Percentiles rank a stretch among this genome's conserved stretches.
phyloP scores from a whole-genome alignment of 2,797 vertebrate genomes.

The Sebastes kiyomatsui region DNA sequence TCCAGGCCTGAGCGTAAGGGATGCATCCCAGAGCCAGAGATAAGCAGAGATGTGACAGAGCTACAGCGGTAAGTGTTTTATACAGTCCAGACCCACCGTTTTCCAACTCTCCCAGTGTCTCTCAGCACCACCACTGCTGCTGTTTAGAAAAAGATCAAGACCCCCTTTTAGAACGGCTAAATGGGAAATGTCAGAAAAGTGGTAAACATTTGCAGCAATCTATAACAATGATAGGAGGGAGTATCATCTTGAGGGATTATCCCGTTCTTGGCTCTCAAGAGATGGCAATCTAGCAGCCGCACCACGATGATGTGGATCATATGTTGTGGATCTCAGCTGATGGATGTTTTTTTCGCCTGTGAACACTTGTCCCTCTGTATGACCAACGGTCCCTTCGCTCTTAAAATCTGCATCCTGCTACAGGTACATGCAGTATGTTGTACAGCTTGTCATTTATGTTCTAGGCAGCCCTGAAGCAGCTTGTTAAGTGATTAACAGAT shows the following conservation, averaged over 20 bases:
- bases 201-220: slow-evolving; percentile 63
- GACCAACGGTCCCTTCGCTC: slow-evolving; percentile 22
- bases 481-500: slow-evolving; percentile 46
- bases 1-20: slow-evolving; percentile 45
- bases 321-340: slow-evolving; percentile 16
- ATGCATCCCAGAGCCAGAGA: slow-evolving; percentile 68
- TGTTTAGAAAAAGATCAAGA: slow-evolving; percentile 61
- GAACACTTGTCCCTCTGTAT: slow-evolving; percentile 37
- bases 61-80: slow-evolving; percentile 53
- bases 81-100: slow-evolving; percentile 52
- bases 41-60: slow-evolving; percentile 64
- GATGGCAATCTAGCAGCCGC: slow-evolving; percentile 22
- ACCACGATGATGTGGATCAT: slow-evolving; percentile 28
- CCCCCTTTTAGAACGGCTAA: slow-evolving; percentile 41
- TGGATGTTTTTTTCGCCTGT: slow-evolving; percentile 12
- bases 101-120: slow-evolving; percentile 41
- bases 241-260: slow-evolving; percentile 49
- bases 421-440: slow-evolving; percentile 1
- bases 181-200: slow-evolving; percentile 61
- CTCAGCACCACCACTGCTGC: slow-evolving; percentile 28
- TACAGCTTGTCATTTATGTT: slow-evolving; percentile 23
- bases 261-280: slow-evolving; percentile 47
- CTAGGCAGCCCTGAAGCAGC: slow-evolving; percentile 21
- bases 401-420: slow-evolving; percentile 5
- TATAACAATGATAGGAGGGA: slow-evolving; percentile 52